phyloP scores from a whole-genome alignment of 2,797 vertebrate species.

The Nothura maculosa region DNA sequence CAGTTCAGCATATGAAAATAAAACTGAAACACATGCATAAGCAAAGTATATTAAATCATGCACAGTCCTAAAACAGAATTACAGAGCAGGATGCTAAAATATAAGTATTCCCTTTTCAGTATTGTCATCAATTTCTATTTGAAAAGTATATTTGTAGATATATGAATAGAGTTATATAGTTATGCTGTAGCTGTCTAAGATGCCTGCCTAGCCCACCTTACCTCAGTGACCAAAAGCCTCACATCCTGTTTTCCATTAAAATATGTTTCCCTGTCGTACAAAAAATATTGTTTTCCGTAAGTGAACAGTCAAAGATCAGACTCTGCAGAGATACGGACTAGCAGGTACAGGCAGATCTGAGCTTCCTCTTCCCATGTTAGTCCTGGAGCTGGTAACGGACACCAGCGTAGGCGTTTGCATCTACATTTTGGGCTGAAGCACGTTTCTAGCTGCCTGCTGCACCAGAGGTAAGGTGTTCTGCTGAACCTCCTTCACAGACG shows the following conservation, averaged over 20 bases:
- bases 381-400: constrained; percentile 44
- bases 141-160: background rate
- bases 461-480: constrained; percentile 1
- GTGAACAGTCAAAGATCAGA: constrained; percentile 57
- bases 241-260: constrained; percentile 7
- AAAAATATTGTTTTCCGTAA: constrained; percentile 26
- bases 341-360: constrained; percentile 63
- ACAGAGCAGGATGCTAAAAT: background rate
- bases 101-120: background rate
- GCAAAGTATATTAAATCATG: constrained; percentile 1
- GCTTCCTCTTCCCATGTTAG: background rate
- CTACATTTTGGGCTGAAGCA: constrained; percentile 41
- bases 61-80: background rate
- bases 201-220: background rate
- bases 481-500: background rate
- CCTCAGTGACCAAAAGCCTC: background rate
- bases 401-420: background rate
- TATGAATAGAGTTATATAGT: background rate
- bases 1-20: background rate
- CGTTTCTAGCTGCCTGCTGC: constrained; percentile 16
- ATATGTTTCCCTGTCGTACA: background rate
- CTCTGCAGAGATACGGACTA: constrained; percentile 61
- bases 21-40: background rate
- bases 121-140: constrained; percentile 17
- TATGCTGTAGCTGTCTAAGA: background rate